Conservation (phyloP, 2,113 vertebrate species). For the Oenanthe oenanthe region DNA sequence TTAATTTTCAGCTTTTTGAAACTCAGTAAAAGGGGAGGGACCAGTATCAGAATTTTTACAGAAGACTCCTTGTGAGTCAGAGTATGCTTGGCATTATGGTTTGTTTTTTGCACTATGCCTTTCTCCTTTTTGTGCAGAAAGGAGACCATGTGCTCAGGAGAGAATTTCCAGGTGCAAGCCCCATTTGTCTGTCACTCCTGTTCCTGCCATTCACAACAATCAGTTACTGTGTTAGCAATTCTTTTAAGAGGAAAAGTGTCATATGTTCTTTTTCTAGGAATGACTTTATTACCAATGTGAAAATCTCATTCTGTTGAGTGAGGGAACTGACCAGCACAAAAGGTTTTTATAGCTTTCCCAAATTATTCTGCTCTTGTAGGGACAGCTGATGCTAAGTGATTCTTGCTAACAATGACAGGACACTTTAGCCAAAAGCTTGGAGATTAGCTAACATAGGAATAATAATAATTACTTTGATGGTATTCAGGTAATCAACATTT, state of each 20-base stretch:
- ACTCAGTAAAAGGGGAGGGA: not conserved
- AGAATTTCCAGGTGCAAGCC: not conserved
- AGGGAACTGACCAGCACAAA: not conserved
- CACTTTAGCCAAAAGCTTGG: accelerated
- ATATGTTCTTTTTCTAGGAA: not conserved
- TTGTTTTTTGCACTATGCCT: not conserved
- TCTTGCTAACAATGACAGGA: not conserved
- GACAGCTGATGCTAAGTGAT: not conserved
- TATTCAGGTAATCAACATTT: not conserved
- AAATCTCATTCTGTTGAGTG: not conserved
- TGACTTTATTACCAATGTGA: not conserved
- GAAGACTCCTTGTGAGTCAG: not conserved
- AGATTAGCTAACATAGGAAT: too few species aligned
- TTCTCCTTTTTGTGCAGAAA: not conserved
- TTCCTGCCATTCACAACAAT: not conserved
- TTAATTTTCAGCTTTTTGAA: not conserved
- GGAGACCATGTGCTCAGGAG: not conserved
- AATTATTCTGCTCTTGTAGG: not conserved
- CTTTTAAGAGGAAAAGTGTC: not conserved
- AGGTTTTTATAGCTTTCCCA: not conserved
- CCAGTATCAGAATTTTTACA: not conserved
- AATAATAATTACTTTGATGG: too few species aligned
- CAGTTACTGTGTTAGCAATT: not conserved
- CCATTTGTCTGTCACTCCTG: not conserved
- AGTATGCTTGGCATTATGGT: not conserved